Base-by-base conservation (phyloP, 2,113 vertebrate genomes). In the Alosa alosa region DNA sequence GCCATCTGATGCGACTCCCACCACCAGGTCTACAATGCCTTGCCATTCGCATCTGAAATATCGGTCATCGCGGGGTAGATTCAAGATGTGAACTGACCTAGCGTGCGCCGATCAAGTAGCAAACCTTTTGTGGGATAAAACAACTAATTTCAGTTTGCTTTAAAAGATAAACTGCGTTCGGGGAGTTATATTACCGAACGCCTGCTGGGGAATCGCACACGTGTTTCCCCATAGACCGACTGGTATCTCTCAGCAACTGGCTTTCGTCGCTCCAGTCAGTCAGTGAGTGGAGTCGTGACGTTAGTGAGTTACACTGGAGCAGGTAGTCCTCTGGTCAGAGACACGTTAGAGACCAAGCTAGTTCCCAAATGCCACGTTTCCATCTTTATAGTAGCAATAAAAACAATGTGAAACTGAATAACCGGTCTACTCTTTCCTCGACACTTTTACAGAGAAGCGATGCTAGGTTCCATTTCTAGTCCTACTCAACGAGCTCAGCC, bases 221-320 rank as follows among this genome's bases (percentile, higher is more conserved):
- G 91, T 91, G 91, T 87, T 87, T 87, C 82, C 49, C 44, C 75
- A 85, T 81, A 84, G 86, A 78, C 72, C 72, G 11, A 78, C 72
- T 39, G 31, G 72, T 78, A 78, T 78, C 72, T 78, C 72, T 78
- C 72, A 13, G 72, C 88, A 85, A 89, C 86, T 83, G 72, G 47
- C 49, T 64, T 11, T 46, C 49, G 39, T 41, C 47, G 64, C 81
- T 57, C 88, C 84, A 78, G 31, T 88, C 84, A 78, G 31, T 88
- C 10, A 86, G 86, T 60, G 83, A 87, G 88, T 90, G 91, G 90
- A 92, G 94, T 94, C 92, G 92, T 94, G 93, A 93, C 93, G 92
- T 78, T 78, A 36, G 72, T 13, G 64, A 78, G 72, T 78, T 75
- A 11, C 25, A 75, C 68, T 17, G 72, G 72, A 78, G 72, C 72